Evolutionary conservation across 1,140 invertebrate species (phyloP).

Genomic region (Eumeta japonica): DNA sequence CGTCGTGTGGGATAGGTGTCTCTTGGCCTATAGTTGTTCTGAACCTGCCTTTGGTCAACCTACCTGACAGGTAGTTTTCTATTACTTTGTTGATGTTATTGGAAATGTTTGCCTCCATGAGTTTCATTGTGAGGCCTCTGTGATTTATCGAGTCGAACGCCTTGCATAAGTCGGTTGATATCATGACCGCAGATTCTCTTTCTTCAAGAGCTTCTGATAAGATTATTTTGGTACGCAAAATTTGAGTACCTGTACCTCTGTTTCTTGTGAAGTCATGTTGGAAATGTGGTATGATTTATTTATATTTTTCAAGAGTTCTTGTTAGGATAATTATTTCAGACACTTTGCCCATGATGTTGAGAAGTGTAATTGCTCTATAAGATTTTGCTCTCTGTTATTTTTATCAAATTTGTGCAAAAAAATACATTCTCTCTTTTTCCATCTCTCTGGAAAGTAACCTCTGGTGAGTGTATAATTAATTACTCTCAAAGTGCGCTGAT

Average conservation of each 20-base stretch:
- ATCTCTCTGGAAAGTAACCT: too few relatives aligned
- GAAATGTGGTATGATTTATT: too few relatives aligned
- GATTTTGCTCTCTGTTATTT: too few relatives aligned
- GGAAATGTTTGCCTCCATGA: background rate
- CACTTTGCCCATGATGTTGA: too few relatives aligned
- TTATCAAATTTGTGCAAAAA: too few relatives aligned
- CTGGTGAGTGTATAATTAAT: too few relatives aligned
- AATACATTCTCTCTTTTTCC: too few relatives aligned
- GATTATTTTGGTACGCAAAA: conserved; percentile 2
- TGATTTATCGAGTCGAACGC: conserved; percentile 8
- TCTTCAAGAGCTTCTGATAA: conserved; percentile 4
- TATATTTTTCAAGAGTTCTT: too few relatives aligned
- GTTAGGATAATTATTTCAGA: too few relatives aligned
- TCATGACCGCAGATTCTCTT: conserved; percentile 2
- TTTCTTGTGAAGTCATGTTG: conserved; percentile 5
- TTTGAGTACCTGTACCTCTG: conserved; percentile 6
- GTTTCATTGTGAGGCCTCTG: conserved; percentile 6
- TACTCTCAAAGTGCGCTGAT: too few relatives aligned
- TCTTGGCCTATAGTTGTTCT: conserved; percentile 1
- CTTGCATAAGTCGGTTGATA: conserved; percentile 6
- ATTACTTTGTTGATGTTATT: conserved; percentile 9
- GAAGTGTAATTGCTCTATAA: too few relatives aligned
- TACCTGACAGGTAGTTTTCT: conserved; percentile 7
- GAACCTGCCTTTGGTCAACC: conserved; percentile 4
- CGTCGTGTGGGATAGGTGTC: conserved; percentile 4